Evolutionary conservation across 1,140 invertebrate genomes (phyloP), one percentile per base, ranked within the genome.

Genomic region (Bradysia coprophila): DNA sequence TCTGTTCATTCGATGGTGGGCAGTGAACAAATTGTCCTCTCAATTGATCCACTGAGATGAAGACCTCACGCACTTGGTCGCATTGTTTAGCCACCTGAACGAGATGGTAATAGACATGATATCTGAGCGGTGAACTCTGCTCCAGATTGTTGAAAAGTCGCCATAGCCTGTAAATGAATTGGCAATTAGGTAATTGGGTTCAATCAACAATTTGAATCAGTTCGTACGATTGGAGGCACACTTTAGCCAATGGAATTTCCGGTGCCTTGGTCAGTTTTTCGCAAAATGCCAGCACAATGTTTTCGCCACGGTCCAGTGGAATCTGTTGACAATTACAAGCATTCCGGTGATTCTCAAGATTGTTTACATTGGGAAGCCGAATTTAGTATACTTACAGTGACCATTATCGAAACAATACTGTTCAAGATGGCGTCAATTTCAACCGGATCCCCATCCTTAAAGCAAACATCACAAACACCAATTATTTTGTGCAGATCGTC

Each of bases 401-500:
- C 81, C 68, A 94, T 78, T 42, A 94, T 84, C 4, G 90, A 93
- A 3, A 95, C 89, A 63, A 96, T 91, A 65, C 79, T 80, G 71
- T 88, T 87, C 0, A 87, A 65, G 39, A 88, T 80, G 47, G 75
- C 76, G 66, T 87, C 83, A 51, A 88, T 78, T 55, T 87, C 82
- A 23, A 57, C 55, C 62, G 87, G 82, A 56, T 77, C 78, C 2
- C 75, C 75, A 55, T 85, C 85, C 53, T 86, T 84, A 60, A 93
- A 93, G 60, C 85, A 90, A 36, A 83, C 73, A 61, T 93, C 87
- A 58, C 87, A 93, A 6, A 90, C 89, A 41, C 84, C 83, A 54
- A 95, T 91, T 48, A 95, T 91, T 63, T 95, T 89, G 56, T 90
- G 82, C 43, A 95, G 67, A 69, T 95, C 89, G 72, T 90, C 84